phyloP scores from a whole-genome alignment of 1,140 invertebrate species.

The Plodia interpunctella region DNA sequence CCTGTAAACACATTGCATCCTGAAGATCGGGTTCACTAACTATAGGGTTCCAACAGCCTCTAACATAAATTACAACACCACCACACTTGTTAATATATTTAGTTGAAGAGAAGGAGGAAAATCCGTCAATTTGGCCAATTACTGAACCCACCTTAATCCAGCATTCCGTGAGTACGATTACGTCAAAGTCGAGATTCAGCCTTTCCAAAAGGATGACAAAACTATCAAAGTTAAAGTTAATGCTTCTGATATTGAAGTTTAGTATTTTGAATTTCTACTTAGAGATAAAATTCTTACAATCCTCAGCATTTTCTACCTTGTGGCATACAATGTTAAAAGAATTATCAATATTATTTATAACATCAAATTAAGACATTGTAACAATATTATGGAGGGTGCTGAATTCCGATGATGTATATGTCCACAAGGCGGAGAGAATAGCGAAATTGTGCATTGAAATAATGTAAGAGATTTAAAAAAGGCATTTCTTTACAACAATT shows the following conservation, averaged over 20 bases:
- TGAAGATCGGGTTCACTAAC: not conserved
- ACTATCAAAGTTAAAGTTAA: constrained; percentile 10
- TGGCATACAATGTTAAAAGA: not conserved
- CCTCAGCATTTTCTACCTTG: not conserved
- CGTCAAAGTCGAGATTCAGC: constrained; percentile 10
- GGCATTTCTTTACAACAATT: too few relatives aligned
- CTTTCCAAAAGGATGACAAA: constrained; percentile 7
- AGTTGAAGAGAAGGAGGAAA: not conserved
- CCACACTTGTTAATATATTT: constrained; percentile 10
- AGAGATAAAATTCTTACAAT: not conserved
- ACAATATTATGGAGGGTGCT: not conserved
- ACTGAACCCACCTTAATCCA: not conserved
- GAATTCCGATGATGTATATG: too few relatives aligned
- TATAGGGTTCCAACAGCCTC: not conserved
- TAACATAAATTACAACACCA: constrained; percentile 12
- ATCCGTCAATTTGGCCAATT: constrained; percentile 7
- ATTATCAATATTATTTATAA: not conserved
- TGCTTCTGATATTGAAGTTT: constrained; percentile 13
- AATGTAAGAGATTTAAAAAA: too few relatives aligned
- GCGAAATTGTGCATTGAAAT: too few relatives aligned
- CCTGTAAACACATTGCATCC: constrained; percentile 8
- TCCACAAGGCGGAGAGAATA: not conserved
- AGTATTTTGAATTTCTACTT: constrained; percentile 10
- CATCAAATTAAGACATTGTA: not conserved
- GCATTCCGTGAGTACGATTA: constrained; percentile 15